Conservation (phyloP, 2,113 vertebrate genomes). For the Geococcyx californianus region DNA sequence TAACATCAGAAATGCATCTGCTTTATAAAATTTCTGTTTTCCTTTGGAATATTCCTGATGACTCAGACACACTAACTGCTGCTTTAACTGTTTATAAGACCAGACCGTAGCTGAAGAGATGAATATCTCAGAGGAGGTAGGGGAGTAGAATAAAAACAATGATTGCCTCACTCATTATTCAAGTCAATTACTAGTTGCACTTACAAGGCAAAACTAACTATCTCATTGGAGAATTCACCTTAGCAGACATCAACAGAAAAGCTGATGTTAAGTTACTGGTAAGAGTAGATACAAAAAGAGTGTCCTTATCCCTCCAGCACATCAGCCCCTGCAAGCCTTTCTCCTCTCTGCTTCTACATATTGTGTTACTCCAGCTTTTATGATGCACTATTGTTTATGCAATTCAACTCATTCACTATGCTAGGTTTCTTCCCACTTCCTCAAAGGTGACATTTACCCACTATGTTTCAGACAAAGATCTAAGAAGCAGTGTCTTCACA, state of each 20-base stretch:
- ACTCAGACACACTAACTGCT: not conserved
- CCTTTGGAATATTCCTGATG: not conserved
- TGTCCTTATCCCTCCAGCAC: not conserved
- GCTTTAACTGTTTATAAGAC: not conserved
- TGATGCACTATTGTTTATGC: not conserved
- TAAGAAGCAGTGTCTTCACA: not conserved
- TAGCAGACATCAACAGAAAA: not conserved
- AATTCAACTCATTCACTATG: not conserved
- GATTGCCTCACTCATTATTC: not conserved
- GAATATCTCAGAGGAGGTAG: not conserved
- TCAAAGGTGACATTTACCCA: not conserved
- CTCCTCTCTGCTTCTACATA: not conserved
- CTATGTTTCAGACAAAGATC: not conserved
- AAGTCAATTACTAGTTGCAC: not conserved
- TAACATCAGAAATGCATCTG: not conserved
- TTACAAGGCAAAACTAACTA: constrained; percentile 6
- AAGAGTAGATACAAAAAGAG: not conserved
- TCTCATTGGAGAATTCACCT: not conserved
- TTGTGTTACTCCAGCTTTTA: not conserved
- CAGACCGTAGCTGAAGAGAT: not conserved
- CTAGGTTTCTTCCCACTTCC: not conserved
- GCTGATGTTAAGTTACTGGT: not conserved
- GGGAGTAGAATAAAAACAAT: not conserved
- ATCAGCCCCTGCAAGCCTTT: not conserved
- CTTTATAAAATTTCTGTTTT: not conserved